A percentile compares a stretch with the other conserved stretches of the same genome.
These are phyloP conservation scores for Talpa occidentalis DNA, from an alignment of 2,113 vertebrate genomes.

Conservation along the genomic window DNA sequence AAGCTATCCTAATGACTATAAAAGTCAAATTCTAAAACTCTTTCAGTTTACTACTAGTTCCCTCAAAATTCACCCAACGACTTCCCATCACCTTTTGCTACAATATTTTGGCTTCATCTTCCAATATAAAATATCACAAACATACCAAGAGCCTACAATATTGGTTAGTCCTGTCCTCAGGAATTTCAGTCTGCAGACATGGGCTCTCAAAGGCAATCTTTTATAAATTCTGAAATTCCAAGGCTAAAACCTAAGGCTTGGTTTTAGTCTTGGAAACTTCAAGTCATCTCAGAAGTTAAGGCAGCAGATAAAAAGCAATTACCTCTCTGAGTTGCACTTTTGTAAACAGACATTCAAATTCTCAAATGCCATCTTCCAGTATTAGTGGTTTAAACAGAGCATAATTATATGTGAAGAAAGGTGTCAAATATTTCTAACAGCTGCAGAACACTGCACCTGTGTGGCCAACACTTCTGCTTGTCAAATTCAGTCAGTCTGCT, in stretches of 20 bases:
- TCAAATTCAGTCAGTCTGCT: background rate
- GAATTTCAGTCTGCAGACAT: background rate
- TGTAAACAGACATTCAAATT: conserved; percentile 44
- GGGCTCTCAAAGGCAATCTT: background rate
- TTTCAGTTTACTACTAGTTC: conserved; percentile 35
- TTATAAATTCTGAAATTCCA: conserved; percentile 38
- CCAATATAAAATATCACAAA: conserved; percentile 17
- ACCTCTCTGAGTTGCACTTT: background rate
- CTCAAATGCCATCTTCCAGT: conserved; percentile 37
- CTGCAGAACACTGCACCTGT: conserved; percentile 63
- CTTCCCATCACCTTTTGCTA: conserved; percentile 25
- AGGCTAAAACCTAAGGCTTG: background rate
- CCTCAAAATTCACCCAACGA: conserved; percentile 18
- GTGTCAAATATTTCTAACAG: conserved; percentile 66
- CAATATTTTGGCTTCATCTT: conserved; percentile 45
- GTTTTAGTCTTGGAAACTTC: conserved; percentile 30
- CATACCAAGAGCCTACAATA: background rate
- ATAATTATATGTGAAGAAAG: conserved; percentile 21
- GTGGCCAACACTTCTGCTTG: conserved; percentile 47
- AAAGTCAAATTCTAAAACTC: conserved; percentile 45
- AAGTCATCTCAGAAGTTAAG: conserved; percentile 47
- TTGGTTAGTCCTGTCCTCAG: background rate
- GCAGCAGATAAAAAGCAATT: conserved; percentile 15
- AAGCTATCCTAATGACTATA: background rate
- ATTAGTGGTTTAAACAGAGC: conserved; percentile 18